Evolutionary conservation across 2,113 vertebrate genomes (phyloP).

Genomic region (Urocolius indicus): DNA sequence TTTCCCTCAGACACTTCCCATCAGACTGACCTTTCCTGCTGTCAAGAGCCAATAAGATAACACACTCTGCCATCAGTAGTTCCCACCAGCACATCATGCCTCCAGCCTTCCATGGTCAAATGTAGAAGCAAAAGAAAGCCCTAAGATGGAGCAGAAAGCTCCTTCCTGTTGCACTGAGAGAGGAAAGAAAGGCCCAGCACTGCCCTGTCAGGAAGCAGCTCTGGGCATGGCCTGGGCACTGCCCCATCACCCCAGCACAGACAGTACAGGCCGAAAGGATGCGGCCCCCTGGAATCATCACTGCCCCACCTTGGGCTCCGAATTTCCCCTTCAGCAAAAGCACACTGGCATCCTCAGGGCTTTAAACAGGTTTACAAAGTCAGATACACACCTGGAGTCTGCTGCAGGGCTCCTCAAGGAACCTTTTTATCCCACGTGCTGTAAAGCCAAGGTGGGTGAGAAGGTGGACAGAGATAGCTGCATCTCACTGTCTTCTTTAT

Average conservation of each 20-base stretch:
- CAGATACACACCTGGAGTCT: too few relatives aligned
- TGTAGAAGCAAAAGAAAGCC: not conserved
- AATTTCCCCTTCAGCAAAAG: not conserved
- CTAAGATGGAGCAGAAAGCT: not conserved
- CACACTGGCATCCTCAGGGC: not conserved
- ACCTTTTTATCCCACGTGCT: not conserved
- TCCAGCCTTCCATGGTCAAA: not conserved
- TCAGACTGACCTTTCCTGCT: not conserved
- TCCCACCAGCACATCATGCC: not conserved
- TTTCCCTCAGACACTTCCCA: too few relatives aligned
- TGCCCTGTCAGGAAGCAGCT: not conserved
- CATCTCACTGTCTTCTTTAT: not conserved
- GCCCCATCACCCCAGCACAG: too few relatives aligned
- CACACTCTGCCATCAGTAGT: not conserved
- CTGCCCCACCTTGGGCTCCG: too few relatives aligned
- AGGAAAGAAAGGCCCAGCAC: not conserved
- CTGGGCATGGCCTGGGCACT: fast-evolving
- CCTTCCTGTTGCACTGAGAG: not conserved
- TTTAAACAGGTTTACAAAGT: not conserved
- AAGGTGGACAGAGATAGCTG: not conserved
- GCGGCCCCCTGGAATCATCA: not conserved
- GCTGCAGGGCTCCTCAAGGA: not conserved
- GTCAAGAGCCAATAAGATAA: not conserved
- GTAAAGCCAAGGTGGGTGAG: not conserved
- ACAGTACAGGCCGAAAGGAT: not conserved